These are phyloP conservation scores for Pogonocherus hispidulus DNA, from an alignment of 2,888 invertebrate species.

Conservation along the genomic window DNA sequence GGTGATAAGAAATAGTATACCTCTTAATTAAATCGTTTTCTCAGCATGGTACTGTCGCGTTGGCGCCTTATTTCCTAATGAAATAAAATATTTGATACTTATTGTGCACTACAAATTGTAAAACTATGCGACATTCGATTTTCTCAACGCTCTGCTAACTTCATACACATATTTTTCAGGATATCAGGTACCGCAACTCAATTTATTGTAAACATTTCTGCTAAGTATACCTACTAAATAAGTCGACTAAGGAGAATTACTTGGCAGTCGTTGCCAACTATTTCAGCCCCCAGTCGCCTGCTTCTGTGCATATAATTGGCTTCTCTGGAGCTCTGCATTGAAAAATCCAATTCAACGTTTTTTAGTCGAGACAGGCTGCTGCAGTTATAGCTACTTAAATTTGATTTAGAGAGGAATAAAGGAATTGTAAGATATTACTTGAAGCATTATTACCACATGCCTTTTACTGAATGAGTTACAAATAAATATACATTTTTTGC, in stretches of 20 bases:
- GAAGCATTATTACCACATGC: background rate
- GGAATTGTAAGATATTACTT: background rate
- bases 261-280: slow-evolving; percentile 3
- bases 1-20: no score
- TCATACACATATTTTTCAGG: no score
- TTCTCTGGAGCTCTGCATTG: background rate
- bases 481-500: no score
- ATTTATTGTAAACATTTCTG: background rate
- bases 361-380: background rate
- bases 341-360: background rate
- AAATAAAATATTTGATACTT: no score
- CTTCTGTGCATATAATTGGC: slow-evolving; percentile 10
- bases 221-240: background rate
- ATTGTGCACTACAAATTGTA: no score
- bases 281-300: background rate
- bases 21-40: no score
- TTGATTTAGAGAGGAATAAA: background rate
- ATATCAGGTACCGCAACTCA: background rate
- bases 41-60: no score
- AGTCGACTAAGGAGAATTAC: slow-evolving; percentile 6
- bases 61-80: no score
- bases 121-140: no score
- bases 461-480: no score
- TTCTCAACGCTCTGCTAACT: no score
- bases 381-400: background rate